Percentiles rank a stretch among this genome's conserved stretches.
phyloP scores from a whole-genome alignment of 2,888 invertebrate species.

The Acholoe squamosa region DNA sequence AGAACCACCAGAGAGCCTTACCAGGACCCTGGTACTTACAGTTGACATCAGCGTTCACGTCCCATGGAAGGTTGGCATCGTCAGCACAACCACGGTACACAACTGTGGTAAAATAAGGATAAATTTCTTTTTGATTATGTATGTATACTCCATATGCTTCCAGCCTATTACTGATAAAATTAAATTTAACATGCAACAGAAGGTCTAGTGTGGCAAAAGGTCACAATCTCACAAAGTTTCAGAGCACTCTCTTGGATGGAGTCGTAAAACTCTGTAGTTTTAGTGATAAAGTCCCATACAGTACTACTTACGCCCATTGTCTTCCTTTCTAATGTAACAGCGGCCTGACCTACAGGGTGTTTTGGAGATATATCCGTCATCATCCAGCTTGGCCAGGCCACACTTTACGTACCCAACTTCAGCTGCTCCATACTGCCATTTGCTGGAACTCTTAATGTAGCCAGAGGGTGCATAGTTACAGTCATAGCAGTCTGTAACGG shows the following conservation, averaged over 20 bases:
- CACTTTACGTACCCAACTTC: conserved; percentile 59
- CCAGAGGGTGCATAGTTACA: conserved; percentile 64
- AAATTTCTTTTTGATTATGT: too few species aligned
- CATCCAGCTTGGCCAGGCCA: not conserved
- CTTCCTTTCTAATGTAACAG: conserved; percentile 56
- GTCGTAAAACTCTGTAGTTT: too few species aligned
- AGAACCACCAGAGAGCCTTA: conserved; percentile 66
- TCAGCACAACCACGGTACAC: conserved; percentile 63
- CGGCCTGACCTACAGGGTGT: conserved; percentile 23
- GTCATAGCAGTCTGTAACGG: conserved; percentile 36
- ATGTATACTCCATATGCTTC: not conserved
- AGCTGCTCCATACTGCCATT: not conserved
- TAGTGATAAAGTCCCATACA: not conserved
- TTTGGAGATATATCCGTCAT: not conserved
- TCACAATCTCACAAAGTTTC: not conserved
- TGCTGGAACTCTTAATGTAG: not conserved
- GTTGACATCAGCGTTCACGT: conserved; percentile 33
- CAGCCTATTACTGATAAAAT: not conserved
- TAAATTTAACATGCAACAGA: not conserved
- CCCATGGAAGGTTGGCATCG: conserved; percentile 46
- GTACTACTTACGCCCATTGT: conserved; percentile 50
- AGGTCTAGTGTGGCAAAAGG: not conserved
- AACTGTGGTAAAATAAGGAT: not conserved
- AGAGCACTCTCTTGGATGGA: not conserved
- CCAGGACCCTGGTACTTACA: conserved; percentile 63